Evolutionary conservation across 2,113 vertebrate species (phyloP).

Genomic region (Crocuta crocuta): DNA sequence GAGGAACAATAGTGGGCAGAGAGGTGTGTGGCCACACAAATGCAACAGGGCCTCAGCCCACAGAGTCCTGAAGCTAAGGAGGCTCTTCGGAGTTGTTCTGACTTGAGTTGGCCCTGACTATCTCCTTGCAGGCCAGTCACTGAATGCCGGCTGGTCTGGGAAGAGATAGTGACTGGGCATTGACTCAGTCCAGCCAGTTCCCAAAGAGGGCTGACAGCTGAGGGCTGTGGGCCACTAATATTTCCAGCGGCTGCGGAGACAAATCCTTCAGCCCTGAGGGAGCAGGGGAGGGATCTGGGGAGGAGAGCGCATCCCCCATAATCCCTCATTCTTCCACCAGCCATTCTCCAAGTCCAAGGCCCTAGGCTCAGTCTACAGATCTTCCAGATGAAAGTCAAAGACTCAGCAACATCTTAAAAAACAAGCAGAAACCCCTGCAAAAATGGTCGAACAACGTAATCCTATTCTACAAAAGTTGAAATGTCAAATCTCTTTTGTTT

Average conservation of each 20-base stretch:
- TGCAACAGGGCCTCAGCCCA: background rate
- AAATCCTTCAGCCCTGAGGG: background rate
- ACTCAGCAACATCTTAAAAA: background rate
- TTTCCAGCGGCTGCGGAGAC: background rate
- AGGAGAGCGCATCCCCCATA: accelerated
- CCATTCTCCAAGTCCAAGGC: background rate
- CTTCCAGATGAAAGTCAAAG: background rate
- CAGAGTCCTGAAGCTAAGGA: background rate
- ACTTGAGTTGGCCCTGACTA: background rate
- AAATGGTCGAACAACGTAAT: background rate
- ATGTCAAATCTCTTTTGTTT: background rate
- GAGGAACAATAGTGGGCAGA: no score
- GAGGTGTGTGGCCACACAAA: background rate
- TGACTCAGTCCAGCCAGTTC: background rate
- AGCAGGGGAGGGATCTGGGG: background rate
- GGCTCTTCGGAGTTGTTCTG: background rate
- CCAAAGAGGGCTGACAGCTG: background rate
- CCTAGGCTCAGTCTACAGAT: background rate
- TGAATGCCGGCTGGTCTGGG: background rate
- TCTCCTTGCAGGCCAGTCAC: no score
- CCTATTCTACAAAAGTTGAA: background rate
- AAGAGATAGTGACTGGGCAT: background rate
- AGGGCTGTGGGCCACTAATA: background rate
- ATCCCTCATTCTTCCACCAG: background rate
- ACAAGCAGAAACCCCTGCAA: background rate